Base-by-base conservation (phyloP, 1,140 invertebrate species). In the Rhyacophila brunnea region DNA sequence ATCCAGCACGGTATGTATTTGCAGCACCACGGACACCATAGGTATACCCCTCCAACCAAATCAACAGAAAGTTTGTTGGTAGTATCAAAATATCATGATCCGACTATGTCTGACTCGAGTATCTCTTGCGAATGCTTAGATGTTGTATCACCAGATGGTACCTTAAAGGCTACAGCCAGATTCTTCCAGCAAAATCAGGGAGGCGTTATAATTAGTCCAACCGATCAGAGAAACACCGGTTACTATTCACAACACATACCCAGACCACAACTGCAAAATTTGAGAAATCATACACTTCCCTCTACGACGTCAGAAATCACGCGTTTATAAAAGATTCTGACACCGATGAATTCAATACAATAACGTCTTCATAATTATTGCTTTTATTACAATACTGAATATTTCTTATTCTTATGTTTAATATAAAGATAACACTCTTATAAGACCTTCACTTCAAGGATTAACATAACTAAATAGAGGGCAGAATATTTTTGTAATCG, bases 11-110 rank as follows among this genome's bases (percentile, higher is more conserved):
- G 72, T 5, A 74, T 74, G 64, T 70, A 76, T 1, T 71, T 77
- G 0, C 81, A 81, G 18, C 80, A 81, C 64, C 74, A 73, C 42
- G 70, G 70, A 40, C 76, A 75, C 2, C 67, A 75, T 15, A 73
- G 67, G 59, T 76, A 71, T 13, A 70, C 71, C 7, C 73, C 72
- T 13, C 77, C 80, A 0, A 89, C 85, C 1, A 91, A 91, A 71
- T 91, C 89, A 1, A 90, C 88, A 0, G 89, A 91, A 69, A 89
- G 85, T 67, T 73, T 91, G 10, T 73, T 91, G 11, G 81, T 86
- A 3, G 81, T 82, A 10, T 79, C 84, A 1, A 83, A 84, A 64
- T 83, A 83, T 63, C 77, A 80, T 36, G 77, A 83, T 40, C 78
- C 77, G 23, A 83, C 81, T 36, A 72, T 83, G 20, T 84, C 84